Evolutionary conservation across 30 jellyfish, hydroid and myxozoan species (phyloP).

Genomic region (Cassiopea xamachana): DNA sequence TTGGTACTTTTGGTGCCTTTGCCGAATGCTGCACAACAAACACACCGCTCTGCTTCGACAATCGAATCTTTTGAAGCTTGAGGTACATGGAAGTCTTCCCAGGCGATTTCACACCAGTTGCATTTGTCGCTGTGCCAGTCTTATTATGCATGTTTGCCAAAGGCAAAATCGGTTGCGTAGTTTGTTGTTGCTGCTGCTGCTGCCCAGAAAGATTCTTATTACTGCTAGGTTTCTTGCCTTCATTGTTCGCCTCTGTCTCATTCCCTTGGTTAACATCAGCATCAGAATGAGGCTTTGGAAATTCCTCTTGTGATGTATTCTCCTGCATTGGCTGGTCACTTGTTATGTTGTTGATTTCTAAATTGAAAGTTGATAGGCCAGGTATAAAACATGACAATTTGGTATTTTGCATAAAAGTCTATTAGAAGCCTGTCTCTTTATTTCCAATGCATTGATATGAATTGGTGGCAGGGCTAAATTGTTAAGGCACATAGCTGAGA

Average conservation of each 20-base stretch:
- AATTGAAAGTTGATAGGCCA: neutral
- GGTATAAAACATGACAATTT: too few relatives aligned
- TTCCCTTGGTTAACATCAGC: conserved; percentile 56
- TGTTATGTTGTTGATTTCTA: conserved; percentile 56
- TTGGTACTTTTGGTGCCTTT: conserved; percentile 3
- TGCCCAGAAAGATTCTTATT: conserved; percentile 1
- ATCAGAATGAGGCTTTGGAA: conserved; percentile 50
- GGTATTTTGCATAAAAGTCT: too few relatives aligned
- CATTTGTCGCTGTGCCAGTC: neutral
- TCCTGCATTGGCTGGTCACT: conserved; percentile 65
- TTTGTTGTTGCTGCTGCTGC: conserved; percentile 9
- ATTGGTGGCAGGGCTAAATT: too few relatives aligned
- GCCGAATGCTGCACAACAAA: conserved; percentile 25
- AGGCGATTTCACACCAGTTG: neutral
- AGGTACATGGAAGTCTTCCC: conserved; percentile 36
- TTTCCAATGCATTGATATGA: too few relatives aligned
- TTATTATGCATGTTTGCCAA: neutral
- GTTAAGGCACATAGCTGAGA: too few relatives aligned
- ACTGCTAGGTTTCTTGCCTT: neutral
- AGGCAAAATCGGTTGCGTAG: conserved; percentile 49
- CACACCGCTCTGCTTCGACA: conserved; percentile 38
- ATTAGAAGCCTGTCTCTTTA: too few relatives aligned
- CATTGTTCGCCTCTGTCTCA: conserved; percentile 50
- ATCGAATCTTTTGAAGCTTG: conserved; percentile 19
- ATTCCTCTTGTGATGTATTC: conserved; percentile 24